Base-by-base conservation (phyloP, 2,113 vertebrate species). In the Phalacrocorax pelagicus region DNA sequence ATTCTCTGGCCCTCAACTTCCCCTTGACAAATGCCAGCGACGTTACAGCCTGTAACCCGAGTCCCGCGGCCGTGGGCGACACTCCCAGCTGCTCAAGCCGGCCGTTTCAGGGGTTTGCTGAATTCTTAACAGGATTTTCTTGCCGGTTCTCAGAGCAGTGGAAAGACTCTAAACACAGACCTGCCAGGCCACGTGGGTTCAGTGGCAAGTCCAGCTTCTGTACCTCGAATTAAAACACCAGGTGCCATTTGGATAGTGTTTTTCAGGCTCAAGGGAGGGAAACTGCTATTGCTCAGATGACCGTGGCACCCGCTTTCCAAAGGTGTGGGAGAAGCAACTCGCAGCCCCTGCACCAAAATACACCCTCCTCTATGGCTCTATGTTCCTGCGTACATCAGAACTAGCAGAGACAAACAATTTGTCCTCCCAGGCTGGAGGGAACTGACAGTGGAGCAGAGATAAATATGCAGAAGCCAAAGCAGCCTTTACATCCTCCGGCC, bases 311-410 rank as follows among this genome's bases (percentile, higher is more conserved):
- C 26, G 2, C 13, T 79, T 73, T 3, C 32, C 61, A 66, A 21
- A 75, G 61, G 27, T 7, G n/a, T 10, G 38, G 66, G 44, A 86
- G 34, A 57, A 71, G 14, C 24, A 58, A 20, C n/a, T 44, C 38
- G 9, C 9, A 42, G 19, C 3, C 59, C 10, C 66, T 63, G 62
- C 42, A 59, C 17, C 27, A 1, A 36, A 47, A 19, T 1, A 27
- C 0, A 3, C 15, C 30, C 47, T 36, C 9, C 54, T 21, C 72
- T 18, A 2, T 0, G 9, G 47, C n/a, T 38, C 22, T 42, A 11
- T 7, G 4, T 7, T 13, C 54, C 90, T n/a, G 16, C 2, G 1
- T 4, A 8, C 22, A 10, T 3, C 42, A 18, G 57, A 66, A 30
- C 55, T 15, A 29, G 49, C 51, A 54, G 44, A 11, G 27, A 44